phyloP scores from a whole-genome alignment of 2,888 invertebrate species.

The Callyntrura guangdongensis region DNA sequence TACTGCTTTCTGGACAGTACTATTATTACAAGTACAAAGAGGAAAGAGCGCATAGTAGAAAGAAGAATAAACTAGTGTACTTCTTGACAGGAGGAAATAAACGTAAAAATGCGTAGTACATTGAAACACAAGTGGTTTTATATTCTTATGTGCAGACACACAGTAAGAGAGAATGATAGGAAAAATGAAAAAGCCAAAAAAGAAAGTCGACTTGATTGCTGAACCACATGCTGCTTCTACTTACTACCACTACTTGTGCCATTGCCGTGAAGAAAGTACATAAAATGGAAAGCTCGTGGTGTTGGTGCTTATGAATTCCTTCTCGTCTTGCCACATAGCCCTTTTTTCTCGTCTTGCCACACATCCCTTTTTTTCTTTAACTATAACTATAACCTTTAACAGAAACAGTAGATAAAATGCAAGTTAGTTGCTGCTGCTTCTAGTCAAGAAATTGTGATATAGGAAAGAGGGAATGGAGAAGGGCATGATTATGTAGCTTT shows the following conservation, averaged over 20 bases:
- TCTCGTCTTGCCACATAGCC: background rate
- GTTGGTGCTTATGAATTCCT: background rate
- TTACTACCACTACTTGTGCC: conserved; percentile 65
- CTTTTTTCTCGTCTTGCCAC: background rate
- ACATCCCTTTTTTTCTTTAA: background rate
- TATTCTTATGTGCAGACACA: conserved; percentile 41
- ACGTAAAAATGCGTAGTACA: conserved; percentile 63
- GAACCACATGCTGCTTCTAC: conserved; percentile 77
- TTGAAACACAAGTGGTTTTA: conserved; percentile 75
- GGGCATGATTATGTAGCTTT: conserved; percentile 57
- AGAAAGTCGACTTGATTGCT: conserved; percentile 77
- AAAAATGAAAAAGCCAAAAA: conserved; percentile 61
- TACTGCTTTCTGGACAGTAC: conserved; percentile 13
- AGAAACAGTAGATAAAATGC: conserved; percentile 26
- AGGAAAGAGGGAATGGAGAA: conserved; percentile 29
- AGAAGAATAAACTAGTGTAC: conserved; percentile 44
- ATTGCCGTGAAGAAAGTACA: conserved; percentile 73
- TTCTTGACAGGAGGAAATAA: conserved; percentile 44
- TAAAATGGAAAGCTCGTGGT: conserved; percentile 66
- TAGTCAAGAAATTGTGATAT: conserved; percentile 35
- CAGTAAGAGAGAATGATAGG: background rate
- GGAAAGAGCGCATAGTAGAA: conserved; percentile 41
- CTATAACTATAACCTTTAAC: conserved; percentile 2
- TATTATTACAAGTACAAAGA: conserved; percentile 61
- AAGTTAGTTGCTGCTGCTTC: conserved; percentile 12